Percentiles rank a stretch among this genome's conserved stretches.
These are phyloP conservation scores for Perizoma flavofasciatum DNA, from an alignment of 2,888 invertebrate genomes.

Conservation along the genomic window DNA sequence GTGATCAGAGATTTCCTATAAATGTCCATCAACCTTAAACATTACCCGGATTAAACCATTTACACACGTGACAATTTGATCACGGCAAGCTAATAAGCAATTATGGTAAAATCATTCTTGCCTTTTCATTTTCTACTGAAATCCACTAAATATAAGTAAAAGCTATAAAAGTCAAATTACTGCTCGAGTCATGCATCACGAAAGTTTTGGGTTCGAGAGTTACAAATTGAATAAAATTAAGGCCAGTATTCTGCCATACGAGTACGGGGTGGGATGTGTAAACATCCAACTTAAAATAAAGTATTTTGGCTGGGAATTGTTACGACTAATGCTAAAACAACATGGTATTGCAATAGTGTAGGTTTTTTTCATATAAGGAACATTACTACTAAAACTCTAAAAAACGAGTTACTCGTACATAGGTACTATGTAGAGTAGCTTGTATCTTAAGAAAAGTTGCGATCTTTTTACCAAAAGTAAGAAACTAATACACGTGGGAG, in stretches of 20 bases:
- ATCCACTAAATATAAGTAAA: slow-evolving; percentile 60
- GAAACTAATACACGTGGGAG: no score
- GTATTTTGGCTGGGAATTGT: slow-evolving; percentile 2
- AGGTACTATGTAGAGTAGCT: no score
- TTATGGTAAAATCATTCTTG: slow-evolving; percentile 44
- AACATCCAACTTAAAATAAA: slow-evolving; percentile 41
- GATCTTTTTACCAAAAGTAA: no score
- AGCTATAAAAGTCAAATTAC: slow-evolving; percentile 81
- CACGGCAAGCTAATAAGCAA: slow-evolving; percentile 37
- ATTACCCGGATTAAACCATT: slow-evolving; percentile 8
- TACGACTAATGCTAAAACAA: no score
- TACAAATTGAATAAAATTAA: slow-evolving; percentile 81
- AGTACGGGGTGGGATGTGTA: slow-evolving; percentile 39
- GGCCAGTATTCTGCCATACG: slow-evolving; percentile 57
- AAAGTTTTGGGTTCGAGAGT: slow-evolving; percentile 78
- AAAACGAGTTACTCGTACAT: no score
- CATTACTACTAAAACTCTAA: no score
- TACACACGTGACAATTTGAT: slow-evolving; percentile 35
- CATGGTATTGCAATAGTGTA: background rate
- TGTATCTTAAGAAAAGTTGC: no score
- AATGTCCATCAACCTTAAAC: no score
- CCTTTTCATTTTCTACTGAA: slow-evolving; percentile 55
- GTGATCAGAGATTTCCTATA: no score
- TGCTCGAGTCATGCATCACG: slow-evolving; percentile 76
- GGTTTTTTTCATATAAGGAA: background rate